phyloP scores from a whole-genome alignment of 2,888 invertebrate genomes.

The Myopa tessellatipennis region DNA sequence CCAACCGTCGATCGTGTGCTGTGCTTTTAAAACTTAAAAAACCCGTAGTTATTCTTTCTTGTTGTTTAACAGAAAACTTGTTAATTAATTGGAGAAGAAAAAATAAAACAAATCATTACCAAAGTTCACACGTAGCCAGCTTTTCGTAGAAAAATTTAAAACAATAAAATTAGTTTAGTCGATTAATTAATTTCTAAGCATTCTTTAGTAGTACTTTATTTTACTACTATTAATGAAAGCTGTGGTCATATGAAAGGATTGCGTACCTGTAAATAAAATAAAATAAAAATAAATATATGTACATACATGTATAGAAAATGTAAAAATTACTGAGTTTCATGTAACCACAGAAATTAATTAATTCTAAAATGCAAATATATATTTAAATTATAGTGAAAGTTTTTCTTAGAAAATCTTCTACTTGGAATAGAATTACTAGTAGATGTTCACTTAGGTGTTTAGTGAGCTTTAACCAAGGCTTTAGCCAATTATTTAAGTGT shows the following conservation, averaged over 20 bases:
- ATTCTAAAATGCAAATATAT: too few species aligned
- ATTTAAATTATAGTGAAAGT: too few species aligned
- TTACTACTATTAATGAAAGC: background rate
- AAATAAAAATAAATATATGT: too few species aligned
- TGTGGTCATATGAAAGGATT: background rate
- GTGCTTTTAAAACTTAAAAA: slow-evolving; percentile 1
- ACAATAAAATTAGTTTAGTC: background rate
- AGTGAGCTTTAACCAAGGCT: too few species aligned
- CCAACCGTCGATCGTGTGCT: slow-evolving; percentile 1
- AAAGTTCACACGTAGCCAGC: slow-evolving; percentile 27
- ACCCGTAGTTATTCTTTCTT: slow-evolving; percentile 14
- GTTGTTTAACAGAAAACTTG: slow-evolving; percentile 6
- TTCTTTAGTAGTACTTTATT: background rate
- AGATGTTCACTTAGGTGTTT: too few species aligned
- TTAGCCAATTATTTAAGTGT: too few species aligned
- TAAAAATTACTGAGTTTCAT: too few species aligned
- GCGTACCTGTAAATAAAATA: too few species aligned
- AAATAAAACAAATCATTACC: slow-evolving; percentile 31
- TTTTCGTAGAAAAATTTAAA: slow-evolving; percentile 5
- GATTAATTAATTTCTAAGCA: background rate
- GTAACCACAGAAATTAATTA: too few species aligned
- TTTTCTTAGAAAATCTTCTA: too few species aligned
- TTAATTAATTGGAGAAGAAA: background rate
- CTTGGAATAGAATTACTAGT: too few species aligned
- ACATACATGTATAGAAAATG: too few species aligned